Evolutionary conservation across 2,113 vertebrate genomes (phyloP).

Genomic region (Eidolon helvum): DNA sequence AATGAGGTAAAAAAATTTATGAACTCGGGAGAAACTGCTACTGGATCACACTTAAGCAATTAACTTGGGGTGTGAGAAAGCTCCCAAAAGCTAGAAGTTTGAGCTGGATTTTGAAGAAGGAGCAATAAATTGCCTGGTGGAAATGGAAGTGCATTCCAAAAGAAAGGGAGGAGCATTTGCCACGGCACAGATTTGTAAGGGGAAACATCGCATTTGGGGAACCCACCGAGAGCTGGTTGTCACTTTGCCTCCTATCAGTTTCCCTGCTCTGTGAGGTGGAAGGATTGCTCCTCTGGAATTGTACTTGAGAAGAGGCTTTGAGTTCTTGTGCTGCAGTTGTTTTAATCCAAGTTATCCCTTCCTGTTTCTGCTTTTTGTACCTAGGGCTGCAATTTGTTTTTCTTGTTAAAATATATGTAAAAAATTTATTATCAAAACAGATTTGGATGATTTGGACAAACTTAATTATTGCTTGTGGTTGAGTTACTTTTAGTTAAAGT

Average conservation of each 20-base stretch:
- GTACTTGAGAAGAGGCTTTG: background rate
- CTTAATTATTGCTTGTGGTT: slow-evolving; percentile 22
- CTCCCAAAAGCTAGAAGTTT: background rate
- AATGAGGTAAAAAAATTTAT: slow-evolving; percentile 51
- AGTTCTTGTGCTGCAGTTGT: background rate
- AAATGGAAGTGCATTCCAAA: slow-evolving; percentile 42
- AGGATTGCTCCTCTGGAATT: background rate
- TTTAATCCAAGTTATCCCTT: background rate
- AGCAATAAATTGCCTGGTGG: slow-evolving; percentile 31
- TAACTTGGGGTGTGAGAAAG: slow-evolving; percentile 27
- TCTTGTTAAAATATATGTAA: slow-evolving; percentile 11
- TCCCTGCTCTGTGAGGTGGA: background rate
- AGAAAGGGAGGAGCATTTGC: slow-evolving; percentile 21
- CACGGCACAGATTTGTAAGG: slow-evolving; percentile 25
- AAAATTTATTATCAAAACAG: background rate
- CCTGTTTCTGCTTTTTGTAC: slow-evolving; percentile 9
- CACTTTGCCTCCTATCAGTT: background rate
- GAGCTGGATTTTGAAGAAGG: slow-evolving; percentile 40
- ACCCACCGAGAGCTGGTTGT: background rate
- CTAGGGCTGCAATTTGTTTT: background rate
- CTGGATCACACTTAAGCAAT: background rate
- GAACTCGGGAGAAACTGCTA: background rate
- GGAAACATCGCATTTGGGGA: background rate
- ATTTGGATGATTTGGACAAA: slow-evolving; percentile 39
- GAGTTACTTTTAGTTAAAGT: slow-evolving; percentile 50